A percentile compares a stretch with the other conserved stretches of the same genome.
Evolutionary conservation across 2,797 vertebrate species (phyloP).

Genomic region (Carapus acus): DNA sequence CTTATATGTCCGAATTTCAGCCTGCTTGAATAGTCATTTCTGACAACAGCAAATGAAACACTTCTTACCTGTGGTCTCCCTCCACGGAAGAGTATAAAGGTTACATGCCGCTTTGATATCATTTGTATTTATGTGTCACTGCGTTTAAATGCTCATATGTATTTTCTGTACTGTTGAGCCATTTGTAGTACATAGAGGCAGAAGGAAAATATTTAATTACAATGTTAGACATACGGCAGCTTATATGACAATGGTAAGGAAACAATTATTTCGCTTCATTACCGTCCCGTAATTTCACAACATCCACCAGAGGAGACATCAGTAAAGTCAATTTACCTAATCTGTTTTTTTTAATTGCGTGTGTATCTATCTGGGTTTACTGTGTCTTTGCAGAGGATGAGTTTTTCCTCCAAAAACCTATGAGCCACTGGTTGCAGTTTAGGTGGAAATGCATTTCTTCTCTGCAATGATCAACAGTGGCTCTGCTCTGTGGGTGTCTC

Average conservation of each 20-base stretch:
- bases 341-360: slow-evolving; percentile 41
- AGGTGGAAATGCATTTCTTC: slow-evolving; percentile 18
- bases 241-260: slow-evolving; percentile 50
- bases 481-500: slow-evolving; percentile 1
- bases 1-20: neutral
- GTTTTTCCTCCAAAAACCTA: slow-evolving; percentile 39
- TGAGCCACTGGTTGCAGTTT: slow-evolving; percentile 34
- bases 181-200: neutral
- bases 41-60: slow-evolving; percentile 4
- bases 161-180: slow-evolving; percentile 17
- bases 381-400: slow-evolving; percentile 42
- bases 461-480: too few relatives aligned
- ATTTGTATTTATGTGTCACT: slow-evolving; percentile 4
- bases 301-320: slow-evolving; percentile 48
- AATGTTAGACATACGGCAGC: slow-evolving; percentile 42
- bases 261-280: slow-evolving; percentile 53
- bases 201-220: slow-evolving; percentile 37
- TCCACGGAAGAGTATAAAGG: slow-evolving; percentile 6
- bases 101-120: slow-evolving; percentile 7
- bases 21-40: slow-evolving; percentile 19
- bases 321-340: slow-evolving; percentile 63
- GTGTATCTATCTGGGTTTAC: slow-evolving; percentile 39
- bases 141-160: slow-evolving; percentile 5
- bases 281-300: slow-evolving; percentile 56
- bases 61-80: slow-evolving; percentile 5